These are phyloP conservation scores for Calliphora vicina DNA, from an alignment of 1,140 invertebrate species.

Conservation along the genomic window DNA sequence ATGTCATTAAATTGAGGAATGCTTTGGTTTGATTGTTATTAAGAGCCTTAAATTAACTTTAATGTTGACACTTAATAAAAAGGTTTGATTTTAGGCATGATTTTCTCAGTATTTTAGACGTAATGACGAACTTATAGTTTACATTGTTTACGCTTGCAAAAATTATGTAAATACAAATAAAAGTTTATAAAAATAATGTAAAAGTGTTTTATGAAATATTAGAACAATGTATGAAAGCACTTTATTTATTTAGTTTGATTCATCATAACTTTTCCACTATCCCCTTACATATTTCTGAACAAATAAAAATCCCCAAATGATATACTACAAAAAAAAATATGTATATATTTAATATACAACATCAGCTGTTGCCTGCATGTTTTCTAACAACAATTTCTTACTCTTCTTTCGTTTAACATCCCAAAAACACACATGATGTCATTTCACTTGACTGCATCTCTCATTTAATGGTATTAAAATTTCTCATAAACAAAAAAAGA, in stretches of 20 bases:
- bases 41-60: neutral
- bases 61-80: neutral
- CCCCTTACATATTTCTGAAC: neutral
- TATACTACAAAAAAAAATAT: neutral
- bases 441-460: conserved; percentile 53
- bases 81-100: no score
- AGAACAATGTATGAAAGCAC: no score
- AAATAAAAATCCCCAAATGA: neutral
- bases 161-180: no score
- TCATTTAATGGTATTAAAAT: neutral
- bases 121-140: no score
- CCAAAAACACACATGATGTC: conserved; percentile 56
- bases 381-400: conserved; percentile 4
- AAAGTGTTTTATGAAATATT: no score
- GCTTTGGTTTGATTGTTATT: neutral
- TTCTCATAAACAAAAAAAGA: neutral
- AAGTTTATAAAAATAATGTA: no score
- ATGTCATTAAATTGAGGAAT: neutral
- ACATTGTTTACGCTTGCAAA: no score
- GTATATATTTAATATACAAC: conserved; percentile 14
- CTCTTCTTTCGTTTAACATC: conserved; percentile 28
- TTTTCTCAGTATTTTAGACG: no score
- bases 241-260: neutral
- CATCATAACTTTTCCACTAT: neutral
- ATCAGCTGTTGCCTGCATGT: conserved; percentile 37